Evolutionary conservation across 2,888 invertebrate species (phyloP), one percentile per base, ranked within the genome.

Genomic region (Kryphioiulus occultus): DNA sequence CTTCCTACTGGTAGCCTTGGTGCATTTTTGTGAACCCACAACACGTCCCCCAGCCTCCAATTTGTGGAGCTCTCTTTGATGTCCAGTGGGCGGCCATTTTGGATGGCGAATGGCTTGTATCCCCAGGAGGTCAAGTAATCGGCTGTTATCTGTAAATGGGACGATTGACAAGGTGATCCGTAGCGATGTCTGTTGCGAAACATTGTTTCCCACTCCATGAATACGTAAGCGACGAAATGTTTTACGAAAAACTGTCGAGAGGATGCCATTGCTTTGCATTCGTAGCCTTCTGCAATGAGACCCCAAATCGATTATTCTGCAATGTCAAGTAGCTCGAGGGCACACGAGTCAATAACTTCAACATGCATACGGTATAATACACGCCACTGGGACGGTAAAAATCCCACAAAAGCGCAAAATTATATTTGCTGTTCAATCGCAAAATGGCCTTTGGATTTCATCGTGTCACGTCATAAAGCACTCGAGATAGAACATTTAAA

Each of bases 181-280:
- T 88, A 87, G 42, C 89, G 88, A 88, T 90, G 89, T 86, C 89
- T 89, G 30, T 89, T 88, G 19, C 86, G 83, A 85, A 90, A 90
- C 91, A 91, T 91, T 88, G 90, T 89, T 47, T 90, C 89, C 91
- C 91, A 91, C 89, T 91, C 91, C 90, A 90, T 91, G 89, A 91
- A 90, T 17, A 91, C 89, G 88, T 91, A 90, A 87, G 90, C 90
- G 85, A 91, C 90, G 86, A 89, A 88, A 86, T 90, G 88, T 35
- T 88, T 88, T 87, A 90, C 89, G 85, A 91, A 89, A 44, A 89
- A 85, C 0, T 39, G 85, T n/a, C 88, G 47, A 0, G 90, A 89
- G n/a, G 87, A 87, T 9, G 89, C 89, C 87, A 91, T 84, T 22
- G 90, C 90, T 89, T 89, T 90, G 87, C 91, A 91, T 88, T 91